Evolutionary conservation across 2,113 vertebrate genomes (phyloP).

Genomic region (Pampusana beccarii): DNA sequence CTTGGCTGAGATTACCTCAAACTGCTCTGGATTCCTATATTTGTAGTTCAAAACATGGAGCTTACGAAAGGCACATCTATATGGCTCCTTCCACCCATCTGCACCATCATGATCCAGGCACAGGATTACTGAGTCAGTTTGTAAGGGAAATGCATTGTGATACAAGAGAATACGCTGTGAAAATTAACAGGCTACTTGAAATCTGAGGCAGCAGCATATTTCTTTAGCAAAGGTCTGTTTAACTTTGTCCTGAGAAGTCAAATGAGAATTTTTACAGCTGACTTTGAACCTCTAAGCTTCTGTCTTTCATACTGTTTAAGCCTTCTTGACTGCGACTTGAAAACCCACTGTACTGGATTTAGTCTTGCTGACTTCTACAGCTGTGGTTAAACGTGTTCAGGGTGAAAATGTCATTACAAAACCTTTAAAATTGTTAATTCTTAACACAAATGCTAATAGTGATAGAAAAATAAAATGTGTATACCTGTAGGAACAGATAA

Average conservation of each 20-base stretch:
- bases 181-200: not conserved
- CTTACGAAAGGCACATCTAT: not conserved
- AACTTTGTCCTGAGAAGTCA: not conserved
- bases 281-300: slow-evolving; percentile 1
- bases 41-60: not conserved
- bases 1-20: not conserved
- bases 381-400: not conserved
- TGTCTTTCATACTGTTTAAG: slow-evolving; percentile 12
- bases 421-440: not conserved
- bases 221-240: not conserved
- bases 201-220: not conserved
- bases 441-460: not conserved
- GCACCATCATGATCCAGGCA: not conserved
- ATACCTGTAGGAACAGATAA: not conserved
- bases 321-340: not conserved
- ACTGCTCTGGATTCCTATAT: not conserved
- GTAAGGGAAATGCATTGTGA: not conserved
- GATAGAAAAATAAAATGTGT: not conserved
- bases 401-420: not conserved
- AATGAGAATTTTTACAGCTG: slow-evolving; percentile 22
- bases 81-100: not conserved
- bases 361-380: not conserved
- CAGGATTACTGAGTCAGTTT: not conserved
- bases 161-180: not conserved
- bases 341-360: not conserved